A percentile compares a stretch with the other conserved stretches of the same genome.
These are phyloP conservation scores for Periophthalmus modestus DNA, from an alignment of 2,113 vertebrate species.

Conservation along the genomic window DNA sequence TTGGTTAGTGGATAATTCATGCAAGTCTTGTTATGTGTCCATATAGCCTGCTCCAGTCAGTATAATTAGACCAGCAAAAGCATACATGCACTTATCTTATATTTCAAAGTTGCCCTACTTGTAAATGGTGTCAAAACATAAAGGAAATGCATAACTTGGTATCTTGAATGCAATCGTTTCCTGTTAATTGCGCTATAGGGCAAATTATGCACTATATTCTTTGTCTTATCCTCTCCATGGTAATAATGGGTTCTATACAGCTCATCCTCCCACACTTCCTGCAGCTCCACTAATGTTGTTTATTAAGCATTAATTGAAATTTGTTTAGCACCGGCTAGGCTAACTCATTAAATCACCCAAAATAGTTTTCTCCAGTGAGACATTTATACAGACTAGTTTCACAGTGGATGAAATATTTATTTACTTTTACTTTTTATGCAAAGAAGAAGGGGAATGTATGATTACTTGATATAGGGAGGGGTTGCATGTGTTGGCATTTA, in stretches of 20 bases:
- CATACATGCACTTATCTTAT: conserved; percentile 3
- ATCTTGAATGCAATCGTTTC: conserved; percentile 13
- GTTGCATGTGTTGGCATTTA: conserved; percentile 7
- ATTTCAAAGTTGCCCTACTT: conserved; percentile 11
- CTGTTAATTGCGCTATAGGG: conserved; percentile 18
- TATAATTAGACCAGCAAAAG: conserved; percentile 29
- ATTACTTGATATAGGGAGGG: not conserved
- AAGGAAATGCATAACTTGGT: not conserved
- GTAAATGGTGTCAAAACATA: conserved; percentile 13
- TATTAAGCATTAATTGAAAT: conserved; percentile 53
- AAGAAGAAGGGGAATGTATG: conserved; percentile 26
- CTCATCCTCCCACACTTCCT: conserved; percentile 13
- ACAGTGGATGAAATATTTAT: conserved; percentile 52
- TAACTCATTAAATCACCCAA: conserved; percentile 56
- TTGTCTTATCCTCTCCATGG: conserved; percentile 4
- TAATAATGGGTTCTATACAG: conserved; percentile 18
- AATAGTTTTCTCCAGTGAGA: conserved; percentile 41
- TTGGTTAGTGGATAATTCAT: conserved; percentile 14
- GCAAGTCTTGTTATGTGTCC: conserved; percentile 16
- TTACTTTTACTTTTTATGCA: conserved; percentile 32
- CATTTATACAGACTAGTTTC: conserved; percentile 46
- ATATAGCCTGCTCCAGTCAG: conserved; percentile 7
- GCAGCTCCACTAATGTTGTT: conserved; percentile 33
- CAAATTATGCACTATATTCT: conserved; percentile 32
- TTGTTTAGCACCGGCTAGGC: conserved; percentile 37